Evolutionary conservation across 2,113 vertebrate species (phyloP), one percentile per base, ranked within the genome.

Genomic region (Numida meleagris): DNA sequence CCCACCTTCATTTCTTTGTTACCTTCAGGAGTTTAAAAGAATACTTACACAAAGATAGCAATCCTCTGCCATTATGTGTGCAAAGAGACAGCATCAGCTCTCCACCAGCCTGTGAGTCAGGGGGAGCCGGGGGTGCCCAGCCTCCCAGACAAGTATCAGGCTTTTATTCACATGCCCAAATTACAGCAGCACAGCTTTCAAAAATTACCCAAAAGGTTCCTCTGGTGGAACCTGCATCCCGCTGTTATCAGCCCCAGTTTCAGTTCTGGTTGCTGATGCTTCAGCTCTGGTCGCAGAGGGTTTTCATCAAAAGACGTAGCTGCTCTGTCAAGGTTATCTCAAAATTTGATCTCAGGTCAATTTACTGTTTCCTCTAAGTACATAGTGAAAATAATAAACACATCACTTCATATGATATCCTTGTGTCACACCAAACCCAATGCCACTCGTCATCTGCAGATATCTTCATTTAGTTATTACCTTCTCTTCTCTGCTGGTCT

Each of bases 281-380:
- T 38, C 84, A 89, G 43, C 38, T 89, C 91, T 66, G 75, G 59
- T 70, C 2, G 2, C 82, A 29, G 42, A 80, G 36, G n/a, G 72
- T 80, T 87, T 93, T 88, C 89, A 78, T 83, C 51, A 46, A 65
- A 55, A 92, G 58, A 85, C 16, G 70, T 71, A 82, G 68, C 40
- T 59, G 51, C 65, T 77, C 65, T 82, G 27, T 61, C 79, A 91
- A 93, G 91, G 93, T 91, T 91, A 96, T 91, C 89, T 91, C 1
- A 0, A 88, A 90, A 95, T 78, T 67, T 75, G 50, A 93, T 91
- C 94, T 91, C 61, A n/a, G 82, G 88, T 91, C 88, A 91, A 72
- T 95, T 94, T 88, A 74, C 79, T 89, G 79, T 90, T 97, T 93
- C 90, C 76, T 93, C 61, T 83, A 95, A 93, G 81, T 12, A 83